Conservation (phyloP, 2,888 invertebrate species). For the Orthosia gracilis region DNA sequence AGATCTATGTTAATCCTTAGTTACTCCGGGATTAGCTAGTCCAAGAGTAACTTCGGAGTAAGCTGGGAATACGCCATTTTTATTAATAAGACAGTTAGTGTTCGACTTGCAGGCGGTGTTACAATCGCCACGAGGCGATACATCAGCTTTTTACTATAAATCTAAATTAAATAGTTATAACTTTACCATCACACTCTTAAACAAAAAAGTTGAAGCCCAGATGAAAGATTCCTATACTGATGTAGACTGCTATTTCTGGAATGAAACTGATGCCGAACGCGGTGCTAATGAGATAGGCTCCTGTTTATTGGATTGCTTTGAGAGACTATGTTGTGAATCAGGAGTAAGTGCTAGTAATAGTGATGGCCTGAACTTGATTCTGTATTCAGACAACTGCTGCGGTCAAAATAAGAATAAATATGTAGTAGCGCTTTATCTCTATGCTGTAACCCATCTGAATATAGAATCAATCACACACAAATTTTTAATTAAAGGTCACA, state of each 20-base stretch:
- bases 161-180: conserved; percentile 20
- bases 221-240: conserved; percentile 11
- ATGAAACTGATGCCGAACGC: conserved; percentile 17
- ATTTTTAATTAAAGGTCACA: conserved; percentile 31
- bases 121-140: conserved; percentile 9
- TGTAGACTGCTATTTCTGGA: conserved; percentile 7
- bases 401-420: conserved; percentile 35
- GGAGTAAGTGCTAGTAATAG: conserved; percentile 2
- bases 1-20: too few relatives aligned
- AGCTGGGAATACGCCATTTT: too few relatives aligned
- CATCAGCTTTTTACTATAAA: conserved; percentile 17
- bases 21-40: too few relatives aligned
- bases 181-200: conserved; percentile 1
- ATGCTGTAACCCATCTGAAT: conserved; percentile 25
- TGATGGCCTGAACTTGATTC: conserved; percentile 11
- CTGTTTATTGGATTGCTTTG: conserved; percentile 17
- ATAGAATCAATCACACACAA: conserved; percentile 30
- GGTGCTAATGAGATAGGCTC: conserved; percentile 19
- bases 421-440: conserved; percentile 18
- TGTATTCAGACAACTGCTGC: conserved; percentile 16
- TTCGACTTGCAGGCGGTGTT: conserved; percentile 10
- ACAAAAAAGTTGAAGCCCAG: conserved; percentile 16
- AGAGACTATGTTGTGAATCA: conserved; percentile 2
- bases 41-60: too few relatives aligned
- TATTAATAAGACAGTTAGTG: too few relatives aligned